Percentiles rank a stretch among this genome's conserved stretches.
These are phyloP conservation scores for Euura saliciscinereae DNA, from an alignment of 1,140 invertebrate species.

Conservation along the genomic window DNA sequence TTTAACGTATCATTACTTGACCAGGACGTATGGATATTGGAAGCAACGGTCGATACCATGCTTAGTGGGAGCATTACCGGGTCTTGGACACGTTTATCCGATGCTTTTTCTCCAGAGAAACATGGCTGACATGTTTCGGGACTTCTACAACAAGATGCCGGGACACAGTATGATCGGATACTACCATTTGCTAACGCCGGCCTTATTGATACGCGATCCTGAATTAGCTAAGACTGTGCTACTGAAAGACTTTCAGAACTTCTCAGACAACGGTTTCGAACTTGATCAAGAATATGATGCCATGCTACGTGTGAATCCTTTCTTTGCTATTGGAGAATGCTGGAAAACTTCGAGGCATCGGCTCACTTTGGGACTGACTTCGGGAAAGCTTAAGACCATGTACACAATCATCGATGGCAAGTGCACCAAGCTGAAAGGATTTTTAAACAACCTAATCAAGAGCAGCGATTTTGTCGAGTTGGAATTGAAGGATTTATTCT, in stretches of 20 bases:
- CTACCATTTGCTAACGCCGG: constrained; percentile 37
- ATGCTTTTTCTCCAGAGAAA: constrained; percentile 23
- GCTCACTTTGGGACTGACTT: constrained; percentile 28
- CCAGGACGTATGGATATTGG: constrained; percentile 51
- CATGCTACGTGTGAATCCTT: constrained; percentile 36
- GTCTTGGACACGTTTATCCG: constrained; percentile 25
- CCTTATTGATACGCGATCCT: constrained; percentile 47
- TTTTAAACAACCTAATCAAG: constrained; percentile 27
- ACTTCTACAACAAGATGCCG: constrained; percentile 25
- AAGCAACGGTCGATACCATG: constrained; percentile 49
- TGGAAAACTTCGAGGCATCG: constrained; percentile 29
- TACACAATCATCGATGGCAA: constrained; percentile 16
- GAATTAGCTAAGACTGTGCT: constrained; percentile 46
- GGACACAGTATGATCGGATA: constrained; percentile 42
- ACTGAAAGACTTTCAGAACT: constrained; percentile 43
- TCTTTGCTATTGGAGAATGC: constrained; percentile 33
- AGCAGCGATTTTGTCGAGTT: constrained; percentile 25
- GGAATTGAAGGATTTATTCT: constrained; percentile 34
- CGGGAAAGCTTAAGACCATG: constrained; percentile 33
- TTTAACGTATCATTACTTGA: constrained; percentile 28
- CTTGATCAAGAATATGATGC: constrained; percentile 30
- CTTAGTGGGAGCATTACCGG: constrained; percentile 28
- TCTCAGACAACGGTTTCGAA: constrained; percentile 18
- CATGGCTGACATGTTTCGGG: constrained; percentile 3
- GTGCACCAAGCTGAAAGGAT: constrained; percentile 25